Evolutionary conservation across 2,888 invertebrate genomes (phyloP).

Genomic region (Ochropleura leucogaster): DNA sequence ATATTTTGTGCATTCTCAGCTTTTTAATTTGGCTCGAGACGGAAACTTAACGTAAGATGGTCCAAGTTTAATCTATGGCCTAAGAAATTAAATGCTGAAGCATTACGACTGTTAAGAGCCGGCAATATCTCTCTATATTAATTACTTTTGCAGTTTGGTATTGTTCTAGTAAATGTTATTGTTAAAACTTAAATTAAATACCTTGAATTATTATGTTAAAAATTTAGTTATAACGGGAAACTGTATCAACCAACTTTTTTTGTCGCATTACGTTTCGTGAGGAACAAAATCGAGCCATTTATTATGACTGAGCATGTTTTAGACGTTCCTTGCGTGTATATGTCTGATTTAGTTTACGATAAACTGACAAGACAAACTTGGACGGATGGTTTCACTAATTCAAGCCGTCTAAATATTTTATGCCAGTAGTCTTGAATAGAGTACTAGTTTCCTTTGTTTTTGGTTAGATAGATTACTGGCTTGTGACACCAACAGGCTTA

Average conservation of each 20-base stretch:
- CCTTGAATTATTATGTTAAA: neutral
- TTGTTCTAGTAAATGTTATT: constrained; percentile 10
- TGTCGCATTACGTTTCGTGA: neutral
- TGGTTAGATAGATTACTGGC: constrained; percentile 38
- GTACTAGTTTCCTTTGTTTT: constrained; percentile 30
- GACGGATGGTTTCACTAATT: constrained; percentile 49
- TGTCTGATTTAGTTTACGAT: constrained; percentile 41
- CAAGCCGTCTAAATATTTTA: constrained; percentile 42
- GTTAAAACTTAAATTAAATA: constrained; percentile 22
- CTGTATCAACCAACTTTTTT: neutral
- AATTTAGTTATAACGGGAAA: neutral
- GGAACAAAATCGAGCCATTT: constrained; percentile 27
- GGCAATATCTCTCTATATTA: constrained; percentile 33
- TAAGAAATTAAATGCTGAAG: constrained; percentile 42
- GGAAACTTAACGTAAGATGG: constrained; percentile 59
- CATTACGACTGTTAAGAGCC: constrained; percentile 33
- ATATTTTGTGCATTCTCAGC: constrained; percentile 73
- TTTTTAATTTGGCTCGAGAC: constrained; percentile 74
- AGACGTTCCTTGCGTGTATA: constrained; percentile 45
- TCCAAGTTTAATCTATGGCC: constrained; percentile 63
- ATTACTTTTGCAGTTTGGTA: constrained; percentile 32
- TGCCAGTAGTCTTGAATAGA: constrained; percentile 41
- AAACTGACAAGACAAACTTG: constrained; percentile 44
- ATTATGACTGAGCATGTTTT: constrained; percentile 43
- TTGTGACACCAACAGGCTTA: constrained; percentile 37